phyloP scores from a whole-genome alignment of 2,113 vertebrate genomes.

The Chrysochloris asiatica region DNA sequence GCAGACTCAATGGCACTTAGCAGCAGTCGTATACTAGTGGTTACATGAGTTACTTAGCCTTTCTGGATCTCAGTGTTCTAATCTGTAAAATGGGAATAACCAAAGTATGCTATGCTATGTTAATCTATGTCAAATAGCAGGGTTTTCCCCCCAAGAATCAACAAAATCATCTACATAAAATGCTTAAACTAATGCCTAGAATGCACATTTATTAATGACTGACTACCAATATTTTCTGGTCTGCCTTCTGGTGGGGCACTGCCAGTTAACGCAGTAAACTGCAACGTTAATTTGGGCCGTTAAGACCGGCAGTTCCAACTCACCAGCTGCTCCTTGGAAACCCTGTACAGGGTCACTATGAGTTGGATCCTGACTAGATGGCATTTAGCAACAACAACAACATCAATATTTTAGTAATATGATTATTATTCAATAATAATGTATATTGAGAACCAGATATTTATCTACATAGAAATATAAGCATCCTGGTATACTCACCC shows the following conservation, averaged over 20 bases:
- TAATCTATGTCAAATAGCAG: background rate
- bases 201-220: background rate
- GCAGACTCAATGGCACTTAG: too few relatives aligned
- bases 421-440: background rate
- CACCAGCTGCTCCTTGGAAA: too few relatives aligned
- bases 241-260: too few relatives aligned
- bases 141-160: background rate
- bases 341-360: too few relatives aligned
- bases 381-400: too few relatives aligned
- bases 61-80: conserved; percentile 30
- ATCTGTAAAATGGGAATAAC: conserved; percentile 34
- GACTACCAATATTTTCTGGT: background rate
- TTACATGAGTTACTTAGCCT: background rate
- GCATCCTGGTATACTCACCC: background rate
- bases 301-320: too few relatives aligned
- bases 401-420: too few relatives aligned
- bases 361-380: too few relatives aligned
- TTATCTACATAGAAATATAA: background rate
- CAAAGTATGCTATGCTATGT: background rate
- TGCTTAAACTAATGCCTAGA: conserved; percentile 5
- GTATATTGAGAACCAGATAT: background rate
- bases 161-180: background rate
- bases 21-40: too few relatives aligned
- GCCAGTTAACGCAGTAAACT: too few relatives aligned
- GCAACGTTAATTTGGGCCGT: too few relatives aligned